A percentile compares a stretch with the other conserved stretches of the same genome.
These are phyloP conservation scores for Bembecia ichneumoniformis DNA, from an alignment of 2,888 invertebrate species.

Conservation along the genomic window DNA sequence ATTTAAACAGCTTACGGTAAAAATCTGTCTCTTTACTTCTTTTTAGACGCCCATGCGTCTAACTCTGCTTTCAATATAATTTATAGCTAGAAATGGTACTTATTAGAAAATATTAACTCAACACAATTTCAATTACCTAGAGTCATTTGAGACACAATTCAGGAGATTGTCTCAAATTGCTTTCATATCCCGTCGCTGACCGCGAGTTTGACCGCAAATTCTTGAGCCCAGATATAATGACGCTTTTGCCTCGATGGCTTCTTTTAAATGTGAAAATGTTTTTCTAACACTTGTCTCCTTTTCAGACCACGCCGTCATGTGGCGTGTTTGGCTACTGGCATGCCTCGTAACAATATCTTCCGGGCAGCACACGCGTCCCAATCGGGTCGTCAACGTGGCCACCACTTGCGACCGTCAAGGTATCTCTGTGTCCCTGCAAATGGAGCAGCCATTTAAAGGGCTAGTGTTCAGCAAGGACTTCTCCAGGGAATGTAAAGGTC, in stretches of 20 bases:
- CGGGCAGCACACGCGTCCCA: conserved; percentile 42
- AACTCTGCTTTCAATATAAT: too few species aligned
- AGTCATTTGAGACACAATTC: neutral
- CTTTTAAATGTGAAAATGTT: too few species aligned
- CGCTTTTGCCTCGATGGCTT: too few species aligned
- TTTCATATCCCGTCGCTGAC: conserved; percentile 34
- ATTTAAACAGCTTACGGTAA: too few species aligned
- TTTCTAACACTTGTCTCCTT: neutral
- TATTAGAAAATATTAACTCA: neutral
- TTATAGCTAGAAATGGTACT: too few species aligned
- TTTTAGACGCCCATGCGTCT: too few species aligned
- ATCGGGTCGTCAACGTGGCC: conserved; percentile 72
- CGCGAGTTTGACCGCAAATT: conserved; percentile 31
- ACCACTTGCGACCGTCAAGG: conserved; percentile 75
- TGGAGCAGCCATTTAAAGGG: conserved; percentile 79
- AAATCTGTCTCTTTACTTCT: too few species aligned
- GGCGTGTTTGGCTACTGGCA: conserved; percentile 42
- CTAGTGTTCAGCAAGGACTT: conserved; percentile 83
- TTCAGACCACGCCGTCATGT: conserved; percentile 49
- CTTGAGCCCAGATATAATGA: conserved; percentile 3
- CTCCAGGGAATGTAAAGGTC: conserved; percentile 77
- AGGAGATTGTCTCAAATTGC: conserved; percentile 30
- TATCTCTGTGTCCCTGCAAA: conserved; percentile 73
- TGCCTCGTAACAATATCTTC: conserved; percentile 23
- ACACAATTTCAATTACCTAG: neutral